phyloP scores from a whole-genome alignment of 2,113 vertebrate species.

The Mionectes macconnelli region DNA sequence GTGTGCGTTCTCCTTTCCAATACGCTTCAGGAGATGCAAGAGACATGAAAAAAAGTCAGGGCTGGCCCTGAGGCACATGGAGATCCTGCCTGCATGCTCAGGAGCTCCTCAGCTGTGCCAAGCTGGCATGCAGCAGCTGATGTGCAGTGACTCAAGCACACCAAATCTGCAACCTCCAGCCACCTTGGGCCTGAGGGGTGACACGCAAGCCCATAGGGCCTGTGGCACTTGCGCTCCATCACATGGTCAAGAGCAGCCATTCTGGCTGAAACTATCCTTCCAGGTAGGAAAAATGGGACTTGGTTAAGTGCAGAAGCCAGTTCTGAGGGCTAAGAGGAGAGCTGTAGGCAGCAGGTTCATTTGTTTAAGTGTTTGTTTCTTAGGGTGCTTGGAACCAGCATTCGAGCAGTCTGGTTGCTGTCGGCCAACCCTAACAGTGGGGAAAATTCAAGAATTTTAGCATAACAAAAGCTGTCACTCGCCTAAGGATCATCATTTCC shows the following conservation, averaged over 20 bases:
- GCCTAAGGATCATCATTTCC: not conserved
- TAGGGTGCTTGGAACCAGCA: not conserved
- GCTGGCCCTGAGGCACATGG: not conserved
- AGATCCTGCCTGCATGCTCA: not conserved
- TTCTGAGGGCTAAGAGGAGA: not conserved
- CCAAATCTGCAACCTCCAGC: not conserved
- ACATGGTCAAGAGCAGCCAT: not conserved
- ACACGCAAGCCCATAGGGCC: not conserved
- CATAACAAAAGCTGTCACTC: not conserved
- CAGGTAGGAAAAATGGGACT: not conserved
- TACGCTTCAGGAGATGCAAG: not conserved
- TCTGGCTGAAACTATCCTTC: not conserved
- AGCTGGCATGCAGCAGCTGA: not conserved
- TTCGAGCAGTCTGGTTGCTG: not conserved
- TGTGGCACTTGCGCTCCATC: not conserved
- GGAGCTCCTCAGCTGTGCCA: not conserved
- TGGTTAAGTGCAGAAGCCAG: not conserved
- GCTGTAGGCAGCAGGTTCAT: not conserved
- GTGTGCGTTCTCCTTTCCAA: not conserved
- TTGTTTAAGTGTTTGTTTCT: not conserved
- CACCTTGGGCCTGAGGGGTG: rapidly evolving
- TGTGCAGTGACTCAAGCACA: not conserved
- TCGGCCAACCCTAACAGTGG: not conserved
- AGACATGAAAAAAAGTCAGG: not conserved
- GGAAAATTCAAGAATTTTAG: not conserved